A percentile compares a stretch with the other conserved stretches of the same genome.
Conservation (phyloP, 2,888 invertebrate species). For the Serrognathus titanus region DNA sequence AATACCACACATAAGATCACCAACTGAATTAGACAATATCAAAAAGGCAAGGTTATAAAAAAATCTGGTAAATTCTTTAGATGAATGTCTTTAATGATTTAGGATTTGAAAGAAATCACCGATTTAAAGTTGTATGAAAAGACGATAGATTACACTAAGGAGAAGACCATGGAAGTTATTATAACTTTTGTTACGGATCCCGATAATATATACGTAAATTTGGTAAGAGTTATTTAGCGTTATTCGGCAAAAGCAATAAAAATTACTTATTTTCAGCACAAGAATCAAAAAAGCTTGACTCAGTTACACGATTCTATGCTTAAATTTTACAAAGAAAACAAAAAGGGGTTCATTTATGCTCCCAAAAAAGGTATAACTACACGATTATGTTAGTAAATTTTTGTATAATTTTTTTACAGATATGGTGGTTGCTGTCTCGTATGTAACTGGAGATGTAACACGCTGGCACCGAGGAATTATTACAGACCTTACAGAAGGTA, state of each 20-base stretch:
- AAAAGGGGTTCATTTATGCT: constrained; percentile 26
- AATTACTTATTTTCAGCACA: constrained; percentile 3
- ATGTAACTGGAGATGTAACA: constrained; percentile 38
- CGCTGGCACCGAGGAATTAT: constrained; percentile 63
- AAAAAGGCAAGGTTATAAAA: constrained; percentile 6
- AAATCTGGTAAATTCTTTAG: too few species aligned
- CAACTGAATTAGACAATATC: constrained; percentile 4
- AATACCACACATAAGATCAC: constrained; percentile 8
- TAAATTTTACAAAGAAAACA: constrained; percentile 28
- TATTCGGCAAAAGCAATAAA: neutral
- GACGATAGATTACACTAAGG: constrained; percentile 38
- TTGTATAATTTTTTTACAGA: constrained; percentile 43
- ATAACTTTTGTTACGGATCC: constrained; percentile 62
- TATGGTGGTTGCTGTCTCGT: constrained; percentile 53
- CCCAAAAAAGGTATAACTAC: constrained; percentile 33
- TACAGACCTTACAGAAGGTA: constrained; percentile 44
- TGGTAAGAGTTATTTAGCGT: constrained; percentile 44
- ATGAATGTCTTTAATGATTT: neutral
- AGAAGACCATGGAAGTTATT: constrained; percentile 51
- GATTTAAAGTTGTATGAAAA: constrained; percentile 29
- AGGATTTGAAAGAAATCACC: constrained; percentile 9
- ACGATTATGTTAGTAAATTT: constrained; percentile 26
- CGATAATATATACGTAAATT: constrained; percentile 62
- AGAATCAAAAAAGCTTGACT: neutral
- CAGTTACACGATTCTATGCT: constrained; percentile 29